Conservation (phyloP, 2,113 vertebrate species). For the Muscicapa adusta region DNA sequence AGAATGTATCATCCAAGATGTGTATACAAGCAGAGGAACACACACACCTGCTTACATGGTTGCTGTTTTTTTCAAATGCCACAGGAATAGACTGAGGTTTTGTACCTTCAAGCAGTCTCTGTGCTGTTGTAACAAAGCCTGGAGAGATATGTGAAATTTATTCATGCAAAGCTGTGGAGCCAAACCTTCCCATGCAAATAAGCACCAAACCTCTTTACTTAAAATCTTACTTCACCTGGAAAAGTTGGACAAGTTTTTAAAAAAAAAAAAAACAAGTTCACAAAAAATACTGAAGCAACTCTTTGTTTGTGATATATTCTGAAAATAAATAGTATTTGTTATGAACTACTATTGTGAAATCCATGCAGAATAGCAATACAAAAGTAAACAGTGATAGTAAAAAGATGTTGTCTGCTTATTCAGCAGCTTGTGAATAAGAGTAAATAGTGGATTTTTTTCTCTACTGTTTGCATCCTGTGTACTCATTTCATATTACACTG, state of each 20-base stretch:
- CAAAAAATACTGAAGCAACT: background rate
- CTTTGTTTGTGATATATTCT: background rate
- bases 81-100: background rate
- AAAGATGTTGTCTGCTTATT: background rate
- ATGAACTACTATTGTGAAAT: background rate
- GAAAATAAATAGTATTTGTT: background rate
- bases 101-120: background rate
- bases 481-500: background rate
- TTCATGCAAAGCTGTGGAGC: background rate
- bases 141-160: background rate
- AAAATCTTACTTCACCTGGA: background rate
- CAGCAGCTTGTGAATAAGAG: background rate
- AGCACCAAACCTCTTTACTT: background rate
- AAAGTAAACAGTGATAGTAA: background rate
- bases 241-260: background rate
- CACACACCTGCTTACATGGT: background rate
- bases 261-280: background rate
- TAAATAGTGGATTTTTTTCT: background rate
- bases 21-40: background rate
- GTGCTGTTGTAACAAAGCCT: background rate
- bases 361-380: background rate
- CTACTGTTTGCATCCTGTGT: background rate
- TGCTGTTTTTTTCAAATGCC: background rate
- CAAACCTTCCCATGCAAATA: background rate
- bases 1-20: background rate